Base-by-base conservation (phyloP, 2,888 invertebrate species). In the Eupithecia abbreviata region DNA sequence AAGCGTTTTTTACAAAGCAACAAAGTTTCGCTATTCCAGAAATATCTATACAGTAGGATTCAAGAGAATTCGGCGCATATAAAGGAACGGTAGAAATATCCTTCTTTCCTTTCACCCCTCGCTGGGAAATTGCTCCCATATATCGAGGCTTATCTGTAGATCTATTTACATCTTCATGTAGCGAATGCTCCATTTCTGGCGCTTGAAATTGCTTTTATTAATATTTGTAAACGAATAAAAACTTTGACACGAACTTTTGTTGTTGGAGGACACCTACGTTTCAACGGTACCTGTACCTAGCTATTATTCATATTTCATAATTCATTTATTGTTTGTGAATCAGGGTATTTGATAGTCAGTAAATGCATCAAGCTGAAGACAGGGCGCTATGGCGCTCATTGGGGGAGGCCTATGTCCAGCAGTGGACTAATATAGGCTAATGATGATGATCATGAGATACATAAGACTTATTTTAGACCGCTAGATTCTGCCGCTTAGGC, bases 121-220 rank as follows among this genome's bases (percentile, higher is more conserved):
- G 83, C 81, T 81, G 83, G 92, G 92, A 92, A 93, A 93, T 93
- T 92, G 93, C 90, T 84, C 85, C 91, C 90, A 91, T 93, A 93
- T 91, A 92, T 93, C 85, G 91, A 86, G 86, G 87, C 90, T 93
- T 93, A 93, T 93, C 93, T 91, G 73, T 77, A 86, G 88, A 92
- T 92, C 91, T 91, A 90, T 92, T 91, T 91, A 92, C 91, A 90
- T 91, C 87, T 88, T 74, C 84, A 85, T 86, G 90, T 86, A 86
- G 84, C 86, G 81, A 87, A 82, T 84, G 84, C 77, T 84, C 84
- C 84, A 83, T 87, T 88, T 82, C 85, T 88, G 87, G 87, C 80
- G 79, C 66, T 77, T 43, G 66, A n/a, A 74, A 15, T 42, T 42
- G 66, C 66, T 66, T 42, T 41, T 66, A 62, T 66, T 66, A 66